Base-by-base conservation (phyloP, 2,888 invertebrate genomes). In the Podotricha telesiphe region DNA sequence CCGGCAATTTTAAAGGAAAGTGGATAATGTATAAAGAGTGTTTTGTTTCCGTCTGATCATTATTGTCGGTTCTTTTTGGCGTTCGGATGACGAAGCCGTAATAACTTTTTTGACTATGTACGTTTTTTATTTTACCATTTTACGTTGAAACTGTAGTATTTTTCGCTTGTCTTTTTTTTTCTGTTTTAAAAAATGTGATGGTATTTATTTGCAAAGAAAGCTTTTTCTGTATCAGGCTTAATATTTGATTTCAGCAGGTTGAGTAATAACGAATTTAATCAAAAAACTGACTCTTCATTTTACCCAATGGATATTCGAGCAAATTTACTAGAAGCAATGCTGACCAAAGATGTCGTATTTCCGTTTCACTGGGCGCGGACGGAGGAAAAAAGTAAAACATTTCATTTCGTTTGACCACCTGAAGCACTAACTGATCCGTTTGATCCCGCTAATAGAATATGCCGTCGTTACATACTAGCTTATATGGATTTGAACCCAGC, bases 11-110 rank as follows among this genome's bases (percentile, higher is more conserved):
- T 86, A 81, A 82, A 80, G 83, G 84, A 79, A 84, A 84, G 79
- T 80, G 83, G 86, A 88, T 87, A 86, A 86, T 82, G 76, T 84
- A 91, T 88, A 91, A 90, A 91, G 87, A 88, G 86, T 83, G 84
- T 84, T 81, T 79, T 74, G 73, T 81, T 82, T 80, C 79, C 82
- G 81, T 84, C 86, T 84, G 86, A 87, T 86, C 85, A 81, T 84
- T 85, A 85, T 86, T 86, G 83, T 85, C 84, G 77, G 79, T 81
- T 76, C 73, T 82, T 79, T 74, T 77, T 79, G 77, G 68, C 53
- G 37, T 67, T 65, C 71, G 69, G 68, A 69, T 71, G 70, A 62
- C 50, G 48, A 62, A 65, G 64, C 71, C 55, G 64, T 67, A 69
- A 71, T 69, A 64, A 63, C 62, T 65, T 53, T 64, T 62, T 66